A percentile compares a stretch with the other conserved stretches of the same genome.
Evolutionary conservation across 37 sponge, comb jelly and placozoan species (phyloP).

Genomic region (Diacarnus erythraeanus): DNA sequence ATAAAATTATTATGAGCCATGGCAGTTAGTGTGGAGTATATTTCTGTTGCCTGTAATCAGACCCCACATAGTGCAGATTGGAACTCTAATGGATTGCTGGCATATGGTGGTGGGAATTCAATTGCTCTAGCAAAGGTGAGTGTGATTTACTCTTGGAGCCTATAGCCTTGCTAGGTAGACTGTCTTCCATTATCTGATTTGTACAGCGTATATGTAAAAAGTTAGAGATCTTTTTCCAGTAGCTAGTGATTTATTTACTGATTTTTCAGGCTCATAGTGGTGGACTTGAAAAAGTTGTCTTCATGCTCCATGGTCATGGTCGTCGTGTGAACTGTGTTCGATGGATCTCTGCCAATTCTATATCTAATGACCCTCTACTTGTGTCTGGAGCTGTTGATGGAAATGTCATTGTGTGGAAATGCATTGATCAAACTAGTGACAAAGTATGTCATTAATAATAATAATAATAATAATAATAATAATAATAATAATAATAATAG

Average conservation of each 20-base stretch:
- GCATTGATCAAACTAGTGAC: no score
- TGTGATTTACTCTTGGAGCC: no score
- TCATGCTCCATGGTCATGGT: constrained; percentile 67
- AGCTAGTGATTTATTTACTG: no score
- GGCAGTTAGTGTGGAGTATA: constrained; percentile 41
- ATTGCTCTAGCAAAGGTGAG: constrained; percentile 37
- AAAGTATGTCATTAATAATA: no score
- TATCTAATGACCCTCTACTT: constrained; percentile 8
- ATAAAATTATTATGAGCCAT: no score
- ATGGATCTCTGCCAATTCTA: constrained; percentile 30
- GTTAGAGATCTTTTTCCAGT: no score
- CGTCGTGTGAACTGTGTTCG: constrained; percentile 77
- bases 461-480: no score
- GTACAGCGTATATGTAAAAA: no score
- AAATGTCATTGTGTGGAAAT: constrained; percentile 59
- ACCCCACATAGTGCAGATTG: constrained; percentile 70
- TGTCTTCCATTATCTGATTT: no score
- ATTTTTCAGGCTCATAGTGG: no score
- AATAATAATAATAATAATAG: no score
- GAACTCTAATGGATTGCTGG: constrained; percentile 27
- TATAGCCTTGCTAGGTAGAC: no score
- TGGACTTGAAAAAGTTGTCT: constrained; percentile 9
- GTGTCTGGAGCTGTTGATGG: constrained; percentile 71
- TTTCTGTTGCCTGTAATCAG: constrained; percentile 66
- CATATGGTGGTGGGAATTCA: constrained; percentile 59